A percentile compares a stretch with the other conserved stretches of the same genome.
phyloP scores from a whole-genome alignment of 2,797 vertebrate species.

The Liparis tanakae region DNA sequence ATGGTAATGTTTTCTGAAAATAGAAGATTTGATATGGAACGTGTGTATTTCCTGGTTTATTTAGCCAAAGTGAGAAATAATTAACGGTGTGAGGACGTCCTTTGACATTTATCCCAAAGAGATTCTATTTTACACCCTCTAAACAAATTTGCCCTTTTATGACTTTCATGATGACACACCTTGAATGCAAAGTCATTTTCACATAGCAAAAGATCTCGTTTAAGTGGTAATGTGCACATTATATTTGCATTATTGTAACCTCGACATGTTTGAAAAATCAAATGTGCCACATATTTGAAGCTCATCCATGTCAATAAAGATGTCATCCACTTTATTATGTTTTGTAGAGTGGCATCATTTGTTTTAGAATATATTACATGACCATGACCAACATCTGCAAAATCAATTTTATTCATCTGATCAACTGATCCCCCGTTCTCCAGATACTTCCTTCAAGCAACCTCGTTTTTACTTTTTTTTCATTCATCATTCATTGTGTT shows the following conservation, averaged over 20 bases:
- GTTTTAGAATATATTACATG: too few species aligned
- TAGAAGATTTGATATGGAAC: not conserved
- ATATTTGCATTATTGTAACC: not conserved
- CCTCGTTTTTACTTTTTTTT: too few species aligned
- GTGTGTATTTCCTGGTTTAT: not conserved
- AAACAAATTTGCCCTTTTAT: not conserved
- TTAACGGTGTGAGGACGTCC: not conserved
- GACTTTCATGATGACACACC: not conserved
- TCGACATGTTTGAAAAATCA: not conserved
- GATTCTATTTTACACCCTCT: not conserved
- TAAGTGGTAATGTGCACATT: too few species aligned
- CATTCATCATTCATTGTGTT: too few species aligned
- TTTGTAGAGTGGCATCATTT: not conserved
- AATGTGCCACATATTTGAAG: too few species aligned
- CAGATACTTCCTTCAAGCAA: too few species aligned
- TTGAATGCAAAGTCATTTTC: not conserved
- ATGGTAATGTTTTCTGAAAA: conserved; percentile 3
- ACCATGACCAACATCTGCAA: too few species aligned
- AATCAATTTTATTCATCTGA: too few species aligned
- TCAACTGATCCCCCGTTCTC: too few species aligned
- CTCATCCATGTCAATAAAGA: not conserved
- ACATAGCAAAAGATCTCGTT: not conserved
- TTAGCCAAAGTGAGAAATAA: not conserved
- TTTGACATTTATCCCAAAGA: not conserved
- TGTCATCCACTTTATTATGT: not conserved